A percentile compares a stretch with the other conserved stretches of the same genome.
These are phyloP conservation scores for Cephalophus harveyi DNA, from an alignment of 2,113 vertebrate genomes.

Conservation along the genomic window DNA sequence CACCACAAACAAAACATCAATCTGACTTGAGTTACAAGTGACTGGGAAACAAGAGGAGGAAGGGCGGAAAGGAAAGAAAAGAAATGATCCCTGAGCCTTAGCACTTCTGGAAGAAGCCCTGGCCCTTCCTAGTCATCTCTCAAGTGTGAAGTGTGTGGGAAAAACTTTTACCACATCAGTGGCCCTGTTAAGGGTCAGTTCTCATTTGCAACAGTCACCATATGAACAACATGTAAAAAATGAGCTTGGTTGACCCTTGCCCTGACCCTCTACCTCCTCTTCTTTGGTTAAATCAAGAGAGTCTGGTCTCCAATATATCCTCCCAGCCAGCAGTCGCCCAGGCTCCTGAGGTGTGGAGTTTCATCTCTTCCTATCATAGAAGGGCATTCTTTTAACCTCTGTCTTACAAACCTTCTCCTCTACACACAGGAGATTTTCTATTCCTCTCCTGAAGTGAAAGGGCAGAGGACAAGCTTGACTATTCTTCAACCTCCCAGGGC, in stretches of 20 bases:
- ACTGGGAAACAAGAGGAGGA: not conserved
- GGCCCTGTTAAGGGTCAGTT: constrained; percentile 30
- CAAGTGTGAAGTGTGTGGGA: constrained; percentile 31
- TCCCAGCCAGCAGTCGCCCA: not conserved
- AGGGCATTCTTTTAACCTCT: not conserved
- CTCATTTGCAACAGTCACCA: not conserved
- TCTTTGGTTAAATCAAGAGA: not conserved
- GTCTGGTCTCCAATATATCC: not conserved
- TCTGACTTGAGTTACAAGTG: not conserved
- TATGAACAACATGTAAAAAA: not conserved
- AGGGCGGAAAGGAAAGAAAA: not conserved
- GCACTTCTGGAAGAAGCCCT: not conserved
- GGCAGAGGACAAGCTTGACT: not conserved
- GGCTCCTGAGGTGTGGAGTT: not conserved
- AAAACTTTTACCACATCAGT: constrained; percentile 21
- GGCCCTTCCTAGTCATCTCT: not conserved
- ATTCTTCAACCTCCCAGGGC: not conserved
- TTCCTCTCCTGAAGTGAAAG: not conserved
- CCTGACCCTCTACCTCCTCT: constrained; percentile 38
- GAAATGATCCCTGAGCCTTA: not conserved
- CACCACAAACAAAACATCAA: not conserved
- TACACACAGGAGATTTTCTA: not conserved
- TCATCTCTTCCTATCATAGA: not conserved
- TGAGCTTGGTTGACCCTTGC: not conserved
- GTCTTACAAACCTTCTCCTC: not conserved